Evolutionary conservation across 2,113 vertebrate genomes (phyloP).

Genomic region (Arenaria interpres): DNA sequence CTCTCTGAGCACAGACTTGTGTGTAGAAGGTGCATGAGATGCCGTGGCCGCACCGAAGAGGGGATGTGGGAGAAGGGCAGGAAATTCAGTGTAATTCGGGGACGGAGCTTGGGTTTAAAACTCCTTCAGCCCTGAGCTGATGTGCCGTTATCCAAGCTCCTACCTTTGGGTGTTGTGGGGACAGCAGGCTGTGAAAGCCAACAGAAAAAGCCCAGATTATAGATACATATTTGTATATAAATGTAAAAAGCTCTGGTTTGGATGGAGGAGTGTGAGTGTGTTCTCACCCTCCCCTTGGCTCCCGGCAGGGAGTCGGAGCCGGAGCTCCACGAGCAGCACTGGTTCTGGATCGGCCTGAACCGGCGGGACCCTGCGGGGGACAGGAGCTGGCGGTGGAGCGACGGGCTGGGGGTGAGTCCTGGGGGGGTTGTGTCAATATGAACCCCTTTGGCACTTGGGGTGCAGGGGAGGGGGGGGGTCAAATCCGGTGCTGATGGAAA

Average conservation of each 20-base stretch:
- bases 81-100: neutral
- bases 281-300: neutral
- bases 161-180: neutral
- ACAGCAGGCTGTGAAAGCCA: neutral
- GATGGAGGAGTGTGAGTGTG: neutral
- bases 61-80: neutral
- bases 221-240: neutral
- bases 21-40: neutral
- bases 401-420: slow-evolving; percentile 87
- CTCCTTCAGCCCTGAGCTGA: neutral
- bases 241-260: neutral
- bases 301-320: slow-evolving; percentile 78
- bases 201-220: neutral
- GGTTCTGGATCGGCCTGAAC: slow-evolving; percentile 97
- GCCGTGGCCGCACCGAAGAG: neutral
- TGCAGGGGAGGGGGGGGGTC: too few relatives aligned
- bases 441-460: neutral
- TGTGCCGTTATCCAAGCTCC: neutral
- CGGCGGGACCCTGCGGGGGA: slow-evolving; percentile 84
- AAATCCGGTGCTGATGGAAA: neutral
- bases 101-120: neutral
- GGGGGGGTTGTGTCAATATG: fast-evolving
- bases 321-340: slow-evolving; percentile 91
- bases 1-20: neutral
- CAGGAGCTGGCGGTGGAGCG: slow-evolving; percentile 93